Base-by-base conservation (phyloP, 2,113 vertebrate species). In the Anolis sagrei region DNA sequence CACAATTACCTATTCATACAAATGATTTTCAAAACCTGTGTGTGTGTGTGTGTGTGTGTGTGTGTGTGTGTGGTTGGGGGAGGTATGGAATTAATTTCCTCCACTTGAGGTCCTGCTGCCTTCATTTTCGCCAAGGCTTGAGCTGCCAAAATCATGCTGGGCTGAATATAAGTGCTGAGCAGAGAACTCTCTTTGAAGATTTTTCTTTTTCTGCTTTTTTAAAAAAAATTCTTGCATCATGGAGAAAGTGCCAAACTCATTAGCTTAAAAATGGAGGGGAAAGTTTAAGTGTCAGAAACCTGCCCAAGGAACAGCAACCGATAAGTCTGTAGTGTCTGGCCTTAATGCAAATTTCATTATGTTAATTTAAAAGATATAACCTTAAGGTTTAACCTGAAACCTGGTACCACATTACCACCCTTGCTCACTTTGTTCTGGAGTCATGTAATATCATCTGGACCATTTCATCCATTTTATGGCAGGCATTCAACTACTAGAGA, bases 1-100 rank as follows among this genome's bases (percentile, higher is more conserved):
- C 73, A 75, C 49, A 84, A 76, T 72, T 89, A 36, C 61, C 68
- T 92, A 51, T 90, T 91, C 82, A 76, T 82, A 49, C 77, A 83
- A 82, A 1, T 87, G 49, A 88, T 1, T 54, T 0, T 80, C 72
- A 68, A 79, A 86, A 88, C 51, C 14, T 82, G 39, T 44, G 39
- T 44, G 39, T 44, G 39, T 44, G 39, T 44, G 39, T 2, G 39
- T n/a, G n/a, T n/a, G n/a, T n/a, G n/a, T n/a, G n/a, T 82, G 39
- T 44, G 39, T 44, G 39, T 44, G 39, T 44, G 39, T 44, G 39
- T 2, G 39, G 39, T 2, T 64, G 82, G 25, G 66, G 27, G 90
- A 82, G 48, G 51, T 82, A 77, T 72, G 68, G 86, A 91, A 88
- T 88, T 72, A 91, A 54, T 11, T 81, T 48, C 89, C 1, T 86